Evolutionary conservation across 2,113 vertebrate genomes (phyloP), one percentile per base, ranked within the genome.

Genomic region (Reinhardtius hippoglossoides): DNA sequence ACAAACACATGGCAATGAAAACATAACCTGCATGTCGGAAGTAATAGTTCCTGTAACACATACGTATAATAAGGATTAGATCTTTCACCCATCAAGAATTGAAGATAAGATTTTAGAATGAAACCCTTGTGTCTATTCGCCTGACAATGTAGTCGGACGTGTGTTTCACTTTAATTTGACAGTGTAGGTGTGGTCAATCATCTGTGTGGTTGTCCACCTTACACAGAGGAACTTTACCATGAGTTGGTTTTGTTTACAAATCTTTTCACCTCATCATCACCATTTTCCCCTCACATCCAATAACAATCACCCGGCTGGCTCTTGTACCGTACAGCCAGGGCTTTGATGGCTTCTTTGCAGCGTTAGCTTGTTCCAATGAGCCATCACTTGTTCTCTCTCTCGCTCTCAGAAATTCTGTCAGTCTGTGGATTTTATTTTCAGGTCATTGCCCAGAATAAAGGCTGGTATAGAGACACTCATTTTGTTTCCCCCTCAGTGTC

Each of bases 261-360:
- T 31, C 31, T 31, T 31, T 31, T 31, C 31, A 31, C 31, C 60
- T 16, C 18, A 63, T 50, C 18, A 50, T 50, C 18, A 18, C 46
- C 18, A 46, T 46, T 46, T 16, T 2, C 5, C 44, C 44, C 4
- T 50, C 18, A 50, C 46, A 42, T 16, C 44, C 15, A 48, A 5
- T 52, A 9, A 40, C 69, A 64, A 70, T 55, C 62, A 69, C 71
- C 23, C 76, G 74, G 44, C 66, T 59, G 54, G 44, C 20, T 50
- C 71, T 65, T 60, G 52, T 23, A 20, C 21, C 9, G 27, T 40
- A 12, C 48, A 67, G 14, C 67, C 50, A 20, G 54, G 13, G n/a
- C 24, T 46, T 31, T 67, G 66, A 42, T 50, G 65, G 54, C 35
- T 26, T 27, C 74, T 74, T 52, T 12, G 13, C 52, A 50, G 48